Base-by-base conservation (phyloP, 2,888 invertebrate genomes). In the Poecilus cupreus region DNA sequence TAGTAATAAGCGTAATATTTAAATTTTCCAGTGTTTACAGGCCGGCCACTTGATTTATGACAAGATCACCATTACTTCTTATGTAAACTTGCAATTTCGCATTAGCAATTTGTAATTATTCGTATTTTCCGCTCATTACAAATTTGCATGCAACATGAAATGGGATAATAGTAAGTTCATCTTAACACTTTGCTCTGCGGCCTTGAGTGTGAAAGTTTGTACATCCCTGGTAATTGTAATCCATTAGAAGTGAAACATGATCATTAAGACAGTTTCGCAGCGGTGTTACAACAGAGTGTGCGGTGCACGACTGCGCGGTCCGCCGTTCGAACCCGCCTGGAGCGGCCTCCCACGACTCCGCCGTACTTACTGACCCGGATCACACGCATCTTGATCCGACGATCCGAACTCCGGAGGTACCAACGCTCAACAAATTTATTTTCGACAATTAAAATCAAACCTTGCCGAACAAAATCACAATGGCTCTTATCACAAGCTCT, bases 141-240 rank as follows among this genome's bases (percentile, higher is more conserved):
- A 20, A 54, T 54, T 54, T 54, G 54, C 54, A 54, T 54, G 54
- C 54, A 18, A 54, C 60, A 60, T 60, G 16, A 60, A 60, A 13
- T 60, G 13, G 26, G 60, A 60, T 60, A 60, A 60, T 60, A n/a
- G 8, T 60, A 26, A 13, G 13, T 6, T 26, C 20, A 60, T 60
- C 24, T 60, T 60, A 60, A 22, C 60, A 60, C 22, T 24, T 60
- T 60, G 22, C 60, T 22, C n/a, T 24, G 26, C 26, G 60, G 60
- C 60, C 60, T 60, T 68, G 32, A 68, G 64, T 68, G 64, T 68
- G 64, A 68, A 68, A 68, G 64, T 68, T 68, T 68, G 64, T 68
- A 68, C 64, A 68, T 68, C 64, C 64, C 64, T 68, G 37, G 32
- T 68, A 68, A 68, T 68, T 37, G 64, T 68, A 32, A 32, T 37